Conservation (phyloP, 2,888 invertebrate genomes). For the Sarcophaga carnaria region DNA sequence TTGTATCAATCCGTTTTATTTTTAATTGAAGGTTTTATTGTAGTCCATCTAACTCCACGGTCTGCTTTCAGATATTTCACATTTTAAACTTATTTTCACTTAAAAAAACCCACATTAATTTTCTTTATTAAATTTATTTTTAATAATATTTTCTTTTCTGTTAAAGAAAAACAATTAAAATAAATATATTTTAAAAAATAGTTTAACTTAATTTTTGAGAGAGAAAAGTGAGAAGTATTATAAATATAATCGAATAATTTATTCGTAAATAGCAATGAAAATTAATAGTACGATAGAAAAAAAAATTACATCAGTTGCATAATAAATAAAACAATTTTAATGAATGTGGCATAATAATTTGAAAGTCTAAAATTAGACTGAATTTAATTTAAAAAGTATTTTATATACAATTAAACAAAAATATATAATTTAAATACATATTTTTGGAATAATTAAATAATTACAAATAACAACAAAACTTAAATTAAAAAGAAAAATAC, state of each 20-base stretch:
- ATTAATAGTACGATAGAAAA: not conserved
- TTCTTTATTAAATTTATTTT: conserved; percentile 52
- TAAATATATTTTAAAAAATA: conserved; percentile 42
- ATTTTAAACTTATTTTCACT: too few species aligned
- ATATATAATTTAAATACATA: conserved; percentile 20
- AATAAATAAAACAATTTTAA: conserved; percentile 55
- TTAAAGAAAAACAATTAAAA: conserved; percentile 13
- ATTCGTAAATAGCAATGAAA: not conserved
- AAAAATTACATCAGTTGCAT: not conserved
- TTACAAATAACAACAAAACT: conserved; percentile 61
- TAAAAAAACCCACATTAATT: not conserved
- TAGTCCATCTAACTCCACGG: too few species aligned
- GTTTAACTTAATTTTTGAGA: not conserved
- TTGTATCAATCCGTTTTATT: too few species aligned
- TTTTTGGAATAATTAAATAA: conserved; percentile 24
- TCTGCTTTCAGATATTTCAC: too few species aligned
- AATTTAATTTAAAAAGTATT: not conserved
- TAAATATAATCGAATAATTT: not conserved
- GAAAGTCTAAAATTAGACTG: conserved; percentile 24
- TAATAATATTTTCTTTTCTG: conserved; percentile 55
- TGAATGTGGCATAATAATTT: conserved; percentile 30
- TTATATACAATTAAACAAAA: conserved; percentile 43
- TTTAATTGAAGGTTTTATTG: too few species aligned
- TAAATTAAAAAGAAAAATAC: conserved; percentile 51
- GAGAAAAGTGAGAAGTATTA: not conserved